A percentile compares a stretch with the other conserved stretches of the same genome.
Conservation (phyloP, 2,888 invertebrate species). For the Amblyjoppa fuscipennis region DNA sequence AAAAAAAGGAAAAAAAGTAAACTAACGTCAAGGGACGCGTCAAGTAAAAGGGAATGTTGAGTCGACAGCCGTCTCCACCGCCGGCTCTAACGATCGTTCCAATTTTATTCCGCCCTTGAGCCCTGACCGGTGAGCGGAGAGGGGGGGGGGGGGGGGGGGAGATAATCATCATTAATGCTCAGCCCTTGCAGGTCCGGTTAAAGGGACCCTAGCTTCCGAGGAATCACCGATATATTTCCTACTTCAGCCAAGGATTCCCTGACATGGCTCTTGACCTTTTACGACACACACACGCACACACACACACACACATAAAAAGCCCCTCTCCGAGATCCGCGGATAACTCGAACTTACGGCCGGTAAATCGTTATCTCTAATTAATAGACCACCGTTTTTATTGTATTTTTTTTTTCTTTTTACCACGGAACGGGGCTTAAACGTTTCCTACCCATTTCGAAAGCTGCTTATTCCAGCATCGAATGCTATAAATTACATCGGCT, state of each 20-base stretch:
- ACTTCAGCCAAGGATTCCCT: neutral
- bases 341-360: neutral
- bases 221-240: neutral
- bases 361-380: constrained; percentile 21
- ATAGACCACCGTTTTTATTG: neutral
- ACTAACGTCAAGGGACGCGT: neutral
- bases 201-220: neutral
- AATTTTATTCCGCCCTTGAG: constrained; percentile 27
- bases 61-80: constrained; percentile 12
- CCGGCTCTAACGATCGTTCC: neutral
- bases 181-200: neutral
- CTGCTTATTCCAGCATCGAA: neutral
- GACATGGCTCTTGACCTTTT: constrained; percentile 1
- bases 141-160: neutral
- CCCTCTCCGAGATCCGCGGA: neutral
- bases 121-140: neutral
- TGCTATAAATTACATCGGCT: neutral
- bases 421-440: neutral
- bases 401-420: neutral
- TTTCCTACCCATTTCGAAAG: neutral
- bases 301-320: neutral
- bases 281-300: neutral
- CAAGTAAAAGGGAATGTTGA: neutral
- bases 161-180: neutral
- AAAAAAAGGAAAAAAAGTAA: neutral